Evolutionary conservation across 2,797 vertebrate genomes (phyloP).

Genomic region (Diglossa cyanea): DNA sequence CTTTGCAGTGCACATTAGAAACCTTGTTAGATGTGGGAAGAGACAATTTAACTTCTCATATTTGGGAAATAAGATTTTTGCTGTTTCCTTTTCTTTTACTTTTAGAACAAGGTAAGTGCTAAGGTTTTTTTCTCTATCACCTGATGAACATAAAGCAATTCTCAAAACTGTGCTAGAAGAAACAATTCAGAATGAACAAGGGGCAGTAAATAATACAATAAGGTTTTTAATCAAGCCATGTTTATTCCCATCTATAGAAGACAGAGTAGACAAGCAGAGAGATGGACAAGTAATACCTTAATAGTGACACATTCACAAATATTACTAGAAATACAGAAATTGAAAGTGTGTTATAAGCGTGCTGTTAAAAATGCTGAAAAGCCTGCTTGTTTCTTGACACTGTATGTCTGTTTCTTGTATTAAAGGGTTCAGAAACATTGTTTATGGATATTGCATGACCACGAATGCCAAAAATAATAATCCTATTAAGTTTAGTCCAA

Average conservation of each 20-base stretch:
- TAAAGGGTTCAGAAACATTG: conserved; percentile 54
- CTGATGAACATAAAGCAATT: neutral
- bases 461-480: conserved; percentile 73
- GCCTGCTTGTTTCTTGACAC: conserved; percentile 41
- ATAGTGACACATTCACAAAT: neutral
- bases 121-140: neutral
- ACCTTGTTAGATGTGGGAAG: neutral
- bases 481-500: conserved; percentile 66
- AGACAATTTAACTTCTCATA: neutral
- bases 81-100: neutral
- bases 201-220: neutral
- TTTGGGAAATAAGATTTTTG: neutral
- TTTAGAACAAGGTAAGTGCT: neutral
- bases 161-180: neutral
- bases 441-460: conserved; percentile 62
- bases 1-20: neutral
- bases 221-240: neutral
- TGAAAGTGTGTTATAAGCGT: neutral
- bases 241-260: neutral
- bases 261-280: neutral
- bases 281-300: neutral
- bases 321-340: conserved; percentile 7
- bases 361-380: conserved; percentile 6
- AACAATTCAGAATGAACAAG: neutral
- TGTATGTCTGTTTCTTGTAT: conserved; percentile 55